Base-by-base conservation (phyloP, 92 coral and sea anemone species). In the Epizoanthus fatuus region DNA sequence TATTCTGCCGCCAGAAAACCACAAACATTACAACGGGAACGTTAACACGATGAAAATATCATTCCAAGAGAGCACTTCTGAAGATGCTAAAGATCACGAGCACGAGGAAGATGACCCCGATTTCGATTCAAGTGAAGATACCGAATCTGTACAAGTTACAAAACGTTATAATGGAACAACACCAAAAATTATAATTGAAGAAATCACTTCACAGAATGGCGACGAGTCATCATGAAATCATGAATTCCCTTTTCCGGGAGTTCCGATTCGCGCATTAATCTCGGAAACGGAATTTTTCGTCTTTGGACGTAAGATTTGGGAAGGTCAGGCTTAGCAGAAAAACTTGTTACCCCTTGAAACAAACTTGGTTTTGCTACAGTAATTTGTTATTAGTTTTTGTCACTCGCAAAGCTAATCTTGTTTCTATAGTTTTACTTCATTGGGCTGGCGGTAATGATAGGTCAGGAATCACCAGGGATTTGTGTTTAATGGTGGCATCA, bases 121-220 rank as follows among this genome's bases (percentile, higher is more conserved):
- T 17, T 77, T 77, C 20, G 82, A 77, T 35, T 29, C 82, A 7
- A 77, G 58, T 22, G 54, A 77, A 60, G 40, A 39, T n/a, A 44
- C 35, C 37, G 82, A 77, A 42, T 4, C 55, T 11, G 14, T 17
- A 19, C 56, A 40, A n/a, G 47, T 77, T 17, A 42, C 58, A 3
- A 71, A 79, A 12, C 69, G 58, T 51, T 44, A 73, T 22, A 92
- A 92, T 44, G 95, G 95, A 11, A 87, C 81, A 66, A 75, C 87
- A 2, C 98, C 98, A 11, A 69, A 90, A 79, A 90, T 94, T 38
- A 85, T 90, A 10, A 90, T 94, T 55, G 94, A 94, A 72, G 96
- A 94, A 60, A 88, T 89, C 20, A 84, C 58, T 20, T 94, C 98
- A 47, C 90, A 72, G 35, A 49, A 86, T 57, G 88, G 85, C 65